These are phyloP conservation scores for Zaprionus capensis DNA, from an alignment of 1,140 invertebrate species.

Conservation along the genomic window DNA sequence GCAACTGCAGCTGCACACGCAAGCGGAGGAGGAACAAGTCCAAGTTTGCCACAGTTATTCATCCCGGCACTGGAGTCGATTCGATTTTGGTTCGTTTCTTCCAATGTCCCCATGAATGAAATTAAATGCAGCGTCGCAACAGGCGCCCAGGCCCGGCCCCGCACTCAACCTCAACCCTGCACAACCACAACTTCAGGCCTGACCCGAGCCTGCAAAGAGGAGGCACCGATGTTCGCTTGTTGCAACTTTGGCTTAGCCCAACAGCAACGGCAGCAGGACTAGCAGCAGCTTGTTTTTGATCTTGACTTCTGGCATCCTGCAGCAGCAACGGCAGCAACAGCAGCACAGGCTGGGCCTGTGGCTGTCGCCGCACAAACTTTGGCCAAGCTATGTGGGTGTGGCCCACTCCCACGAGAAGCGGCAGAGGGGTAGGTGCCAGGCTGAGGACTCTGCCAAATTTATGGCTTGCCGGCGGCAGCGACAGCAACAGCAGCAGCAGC, in stretches of 20 bases:
- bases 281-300: slow-evolving; percentile 67
- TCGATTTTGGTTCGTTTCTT: slow-evolving; percentile 50
- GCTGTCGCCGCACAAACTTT: slow-evolving; percentile 45
- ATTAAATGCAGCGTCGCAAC: slow-evolving; percentile 59
- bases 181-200: slow-evolving; percentile 15
- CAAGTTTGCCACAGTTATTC: slow-evolving; percentile 23
- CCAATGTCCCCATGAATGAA: slow-evolving; percentile 50
- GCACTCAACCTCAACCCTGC: neutral
- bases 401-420: neutral
- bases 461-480: slow-evolving; percentile 50
- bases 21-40: neutral
- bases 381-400: slow-evolving; percentile 30
- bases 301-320: slow-evolving; percentile 62
- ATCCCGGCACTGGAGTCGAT: slow-evolving; percentile 33
- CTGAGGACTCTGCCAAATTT: slow-evolving; percentile 34
- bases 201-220: slow-evolving; percentile 15
- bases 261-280: slow-evolving; percentile 1
- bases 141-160: slow-evolving; percentile 24
- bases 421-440: neutral
- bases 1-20: neutral
- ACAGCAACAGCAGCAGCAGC: slow-evolving; percentile 24
- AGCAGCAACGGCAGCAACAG: neutral
- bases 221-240: slow-evolving; percentile 34
- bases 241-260: slow-evolving; percentile 56
- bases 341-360: slow-evolving; percentile 41